A percentile compares a stretch with the other conserved stretches of the same genome.
Evolutionary conservation across 1,140 invertebrate species (phyloP).

Genomic region (Drosophila jambulina): DNA sequence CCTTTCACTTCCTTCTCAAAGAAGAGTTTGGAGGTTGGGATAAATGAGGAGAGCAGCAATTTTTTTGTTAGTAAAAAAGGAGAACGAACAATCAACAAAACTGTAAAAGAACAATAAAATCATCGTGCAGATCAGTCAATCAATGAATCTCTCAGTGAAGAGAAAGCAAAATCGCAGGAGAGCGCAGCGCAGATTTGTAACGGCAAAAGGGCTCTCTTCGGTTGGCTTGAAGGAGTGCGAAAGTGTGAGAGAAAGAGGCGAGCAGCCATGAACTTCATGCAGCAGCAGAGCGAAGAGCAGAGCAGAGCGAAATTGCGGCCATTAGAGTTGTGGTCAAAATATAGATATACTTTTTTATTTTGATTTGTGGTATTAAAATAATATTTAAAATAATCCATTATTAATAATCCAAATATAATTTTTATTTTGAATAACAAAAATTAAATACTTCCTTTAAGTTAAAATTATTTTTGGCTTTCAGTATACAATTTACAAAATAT

Average conservation of each 20-base stretch:
- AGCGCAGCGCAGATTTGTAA: conserved; percentile 21
- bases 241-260: conserved; percentile 1
- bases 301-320: conserved; percentile 1
- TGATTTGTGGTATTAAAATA: not conserved
- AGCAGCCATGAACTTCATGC: conserved; percentile 37
- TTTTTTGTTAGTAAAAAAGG: conserved; percentile 23
- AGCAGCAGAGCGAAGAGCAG: conserved; percentile 20
- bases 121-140: conserved; percentile 36
- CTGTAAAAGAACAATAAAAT: conserved; percentile 7
- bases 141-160: conserved; percentile 4
- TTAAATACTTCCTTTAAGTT: not conserved
- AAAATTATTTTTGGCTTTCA: not conserved
- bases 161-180: conserved; percentile 27
- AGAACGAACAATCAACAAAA: conserved; percentile 37
- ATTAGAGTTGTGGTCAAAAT: not conserved
- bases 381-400: too few relatives aligned
- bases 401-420: too few relatives aligned
- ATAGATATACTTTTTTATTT: not conserved
- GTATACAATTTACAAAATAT: not conserved
- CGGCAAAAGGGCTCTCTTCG: conserved; percentile 27
- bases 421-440: too few relatives aligned
- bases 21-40: not conserved
- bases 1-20: not conserved
- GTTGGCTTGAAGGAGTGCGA: conserved; percentile 31
- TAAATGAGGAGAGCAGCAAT: not conserved